Conservation (phyloP, 2,888 invertebrate genomes). For the Cetonia aurata region DNA sequence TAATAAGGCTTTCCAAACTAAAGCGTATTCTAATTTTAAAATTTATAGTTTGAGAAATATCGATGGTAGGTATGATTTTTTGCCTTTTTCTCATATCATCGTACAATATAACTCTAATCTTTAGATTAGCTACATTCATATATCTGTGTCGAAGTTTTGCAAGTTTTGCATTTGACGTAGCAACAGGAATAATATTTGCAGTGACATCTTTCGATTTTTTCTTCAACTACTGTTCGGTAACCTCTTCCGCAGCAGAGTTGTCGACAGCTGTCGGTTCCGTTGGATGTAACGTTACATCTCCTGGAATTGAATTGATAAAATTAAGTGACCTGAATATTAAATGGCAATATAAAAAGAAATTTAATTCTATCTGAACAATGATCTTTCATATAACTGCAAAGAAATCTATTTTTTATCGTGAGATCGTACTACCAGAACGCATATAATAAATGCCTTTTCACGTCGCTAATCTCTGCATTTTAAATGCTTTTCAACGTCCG, state of each 20-base stretch:
- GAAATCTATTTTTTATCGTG: background rate
- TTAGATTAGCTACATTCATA: conserved; percentile 77
- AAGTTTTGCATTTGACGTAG: conserved; percentile 88
- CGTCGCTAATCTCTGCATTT: background rate
- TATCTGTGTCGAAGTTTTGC: conserved; percentile 77
- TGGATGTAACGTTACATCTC: conserved; percentile 78
- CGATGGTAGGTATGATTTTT: too few species aligned
- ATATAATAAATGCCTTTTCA: conserved; percentile 25
- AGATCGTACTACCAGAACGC: background rate
- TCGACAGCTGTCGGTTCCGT: conserved; percentile 79
- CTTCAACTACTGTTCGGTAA: conserved; percentile 76
- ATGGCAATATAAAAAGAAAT: background rate
- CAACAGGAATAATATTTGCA: conserved; percentile 92
- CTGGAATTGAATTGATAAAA: conserved; percentile 65
- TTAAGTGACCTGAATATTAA: background rate
- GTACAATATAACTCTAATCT: conserved; percentile 26
- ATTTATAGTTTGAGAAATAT: too few species aligned
- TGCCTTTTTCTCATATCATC: too few species aligned
- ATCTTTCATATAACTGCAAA: background rate
- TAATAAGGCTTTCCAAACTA: too few species aligned
- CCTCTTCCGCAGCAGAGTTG: conserved; percentile 89
- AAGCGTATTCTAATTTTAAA: too few species aligned
- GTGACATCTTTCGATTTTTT: conserved; percentile 81
- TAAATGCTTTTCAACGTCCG: conserved; percentile 26
- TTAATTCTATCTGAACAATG: too few species aligned